These are phyloP conservation scores for Catharus minimus DNA, from an alignment of 2,113 vertebrate genomes.

Conservation along the genomic window DNA sequence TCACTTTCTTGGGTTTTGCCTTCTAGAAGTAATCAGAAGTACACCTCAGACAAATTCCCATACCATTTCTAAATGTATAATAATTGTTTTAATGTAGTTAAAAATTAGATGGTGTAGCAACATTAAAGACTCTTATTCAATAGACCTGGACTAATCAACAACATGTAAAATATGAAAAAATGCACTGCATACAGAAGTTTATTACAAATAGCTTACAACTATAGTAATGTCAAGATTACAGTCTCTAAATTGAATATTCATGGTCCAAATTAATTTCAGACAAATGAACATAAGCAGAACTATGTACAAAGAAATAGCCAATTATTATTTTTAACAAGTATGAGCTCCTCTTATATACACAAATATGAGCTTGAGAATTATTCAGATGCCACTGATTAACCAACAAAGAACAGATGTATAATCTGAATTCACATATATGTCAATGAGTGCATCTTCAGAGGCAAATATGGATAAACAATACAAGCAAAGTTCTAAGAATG, in stretches of 20 bases:
- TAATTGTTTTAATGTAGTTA: background rate
- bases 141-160: background rate
- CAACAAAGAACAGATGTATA: background rate
- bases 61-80: background rate
- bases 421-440: background rate
- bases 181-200: background rate
- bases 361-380: background rate
- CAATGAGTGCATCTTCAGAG: background rate
- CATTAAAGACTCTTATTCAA: background rate
- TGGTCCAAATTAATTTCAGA: background rate
- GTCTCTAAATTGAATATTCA: background rate
- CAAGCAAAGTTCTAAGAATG: background rate
- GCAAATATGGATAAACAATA: background rate
- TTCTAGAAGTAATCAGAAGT: conserved; percentile 7
- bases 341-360: too few relatives aligned
- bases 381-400: background rate
- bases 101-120: background rate
- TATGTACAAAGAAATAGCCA: background rate
- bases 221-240: background rate
- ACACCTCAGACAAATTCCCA: background rate
- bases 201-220: background rate
- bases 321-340: background rate
- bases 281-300: background rate
- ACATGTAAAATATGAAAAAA: background rate
- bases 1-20: background rate